A percentile compares a stretch with the other conserved stretches of the same genome.
phyloP scores from a whole-genome alignment of 2,113 vertebrate species.

The Petrocephalus microphthalmus region DNA sequence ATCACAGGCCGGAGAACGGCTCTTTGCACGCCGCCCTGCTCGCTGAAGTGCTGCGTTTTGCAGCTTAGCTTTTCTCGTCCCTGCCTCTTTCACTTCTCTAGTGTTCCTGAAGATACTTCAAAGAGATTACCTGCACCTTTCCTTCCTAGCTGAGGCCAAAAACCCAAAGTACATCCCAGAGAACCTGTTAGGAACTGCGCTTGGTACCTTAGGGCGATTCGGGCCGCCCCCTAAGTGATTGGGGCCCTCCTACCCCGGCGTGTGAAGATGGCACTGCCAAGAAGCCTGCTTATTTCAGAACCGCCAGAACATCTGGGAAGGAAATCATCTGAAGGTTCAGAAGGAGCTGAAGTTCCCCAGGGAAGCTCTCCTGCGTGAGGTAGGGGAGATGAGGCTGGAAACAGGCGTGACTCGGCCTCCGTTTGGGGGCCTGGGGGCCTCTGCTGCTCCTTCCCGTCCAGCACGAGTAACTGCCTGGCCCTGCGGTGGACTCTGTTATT shows the following conservation, averaged over 20 bases:
- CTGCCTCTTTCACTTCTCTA: not conserved
- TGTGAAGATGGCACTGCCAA: not conserved
- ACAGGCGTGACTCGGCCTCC: not conserved
- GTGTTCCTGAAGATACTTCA: not conserved
- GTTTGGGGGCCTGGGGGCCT: not conserved
- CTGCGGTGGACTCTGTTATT: not conserved
- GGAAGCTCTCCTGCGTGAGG: not conserved
- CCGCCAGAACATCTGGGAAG: not conserved
- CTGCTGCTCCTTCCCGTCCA: not conserved
- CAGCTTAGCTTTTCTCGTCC: not conserved
- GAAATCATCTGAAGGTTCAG: not conserved
- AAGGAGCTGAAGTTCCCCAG: not conserved
- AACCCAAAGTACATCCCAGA: not conserved
- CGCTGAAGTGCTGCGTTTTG: not conserved
- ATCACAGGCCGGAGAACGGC: not conserved
- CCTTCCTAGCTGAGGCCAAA: not conserved
- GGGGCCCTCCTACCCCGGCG: not conserved
- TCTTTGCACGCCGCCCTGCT: not conserved
- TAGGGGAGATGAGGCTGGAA: not conserved
- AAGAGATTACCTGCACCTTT: not conserved
- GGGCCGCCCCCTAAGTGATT: not conserved
- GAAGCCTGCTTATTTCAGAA: not conserved
- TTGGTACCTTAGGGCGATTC: not conserved
- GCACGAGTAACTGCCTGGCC: not conserved
- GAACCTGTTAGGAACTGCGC: not conserved